Conservation (phyloP, 2,888 invertebrate species). For the Standfussiana lucernea region DNA sequence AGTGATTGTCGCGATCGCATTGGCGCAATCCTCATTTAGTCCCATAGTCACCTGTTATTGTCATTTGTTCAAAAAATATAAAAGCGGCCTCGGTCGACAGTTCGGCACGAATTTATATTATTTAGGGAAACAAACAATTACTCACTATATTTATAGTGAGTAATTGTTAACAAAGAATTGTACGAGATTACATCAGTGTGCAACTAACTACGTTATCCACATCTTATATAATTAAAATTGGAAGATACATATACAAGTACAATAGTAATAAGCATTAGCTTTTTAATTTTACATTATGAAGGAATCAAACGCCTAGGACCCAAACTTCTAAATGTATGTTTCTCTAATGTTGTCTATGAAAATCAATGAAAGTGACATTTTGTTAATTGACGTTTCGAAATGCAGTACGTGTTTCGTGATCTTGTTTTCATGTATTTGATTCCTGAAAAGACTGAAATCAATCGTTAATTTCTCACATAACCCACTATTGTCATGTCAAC, state of each 20-base stretch:
- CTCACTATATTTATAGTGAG: no score
- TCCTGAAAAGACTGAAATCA: not conserved
- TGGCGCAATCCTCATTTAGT: not conserved
- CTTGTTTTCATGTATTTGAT: constrained; percentile 28
- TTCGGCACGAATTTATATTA: not conserved
- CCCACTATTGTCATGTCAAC: constrained; percentile 21
- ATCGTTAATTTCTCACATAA: not conserved
- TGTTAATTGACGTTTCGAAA: constrained; percentile 32
- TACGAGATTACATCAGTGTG: no score
- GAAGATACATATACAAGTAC: no score
- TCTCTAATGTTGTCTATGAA: constrained; percentile 22
- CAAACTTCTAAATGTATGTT: not conserved
- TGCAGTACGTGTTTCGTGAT: constrained; percentile 37
- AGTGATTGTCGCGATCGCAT: not conserved
- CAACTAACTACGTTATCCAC: no score
- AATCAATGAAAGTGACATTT: constrained; percentile 37
- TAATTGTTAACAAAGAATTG: no score
- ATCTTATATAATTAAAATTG: no score
- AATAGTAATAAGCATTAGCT: no score
- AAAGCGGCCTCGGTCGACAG: not conserved
- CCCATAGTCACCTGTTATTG: not conserved
- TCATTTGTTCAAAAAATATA: not conserved
- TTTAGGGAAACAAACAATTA: no score
- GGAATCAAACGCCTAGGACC: not conserved
- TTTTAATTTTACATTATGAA: not conserved